phyloP scores from a whole-genome alignment of 64 coral and sea anemone species.

The Platygyra sinensis region DNA sequence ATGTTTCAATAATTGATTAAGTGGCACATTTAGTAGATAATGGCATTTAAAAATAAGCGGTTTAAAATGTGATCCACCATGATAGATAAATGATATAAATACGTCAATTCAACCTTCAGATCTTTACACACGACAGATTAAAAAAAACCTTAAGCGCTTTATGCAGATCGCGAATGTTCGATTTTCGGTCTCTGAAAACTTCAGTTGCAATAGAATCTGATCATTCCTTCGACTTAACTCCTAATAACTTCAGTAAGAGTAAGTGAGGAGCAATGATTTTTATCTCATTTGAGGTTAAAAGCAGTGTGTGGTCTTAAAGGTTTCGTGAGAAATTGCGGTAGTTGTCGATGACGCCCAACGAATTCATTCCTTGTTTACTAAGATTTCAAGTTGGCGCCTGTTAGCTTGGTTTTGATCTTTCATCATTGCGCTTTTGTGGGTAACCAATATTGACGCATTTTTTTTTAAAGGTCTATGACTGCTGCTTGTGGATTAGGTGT shows the following conservation, averaged over 20 bases:
- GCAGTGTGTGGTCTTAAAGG: slow-evolving; percentile 1
- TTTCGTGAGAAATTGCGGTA: slow-evolving; percentile 17
- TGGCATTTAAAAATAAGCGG: not conserved
- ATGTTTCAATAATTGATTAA: not conserved
- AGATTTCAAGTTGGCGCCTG: not conserved
- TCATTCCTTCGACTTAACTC: too few relatives aligned
- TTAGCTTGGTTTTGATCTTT: slow-evolving; percentile 4
- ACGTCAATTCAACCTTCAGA: not conserved
- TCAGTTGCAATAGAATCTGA: too few relatives aligned
- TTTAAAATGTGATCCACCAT: not conserved
- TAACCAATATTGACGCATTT: not conserved
- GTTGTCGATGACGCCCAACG: not conserved
- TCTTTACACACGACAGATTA: not conserved
- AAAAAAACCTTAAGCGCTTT: not conserved
- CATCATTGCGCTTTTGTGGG: not conserved
- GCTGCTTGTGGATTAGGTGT: not conserved
- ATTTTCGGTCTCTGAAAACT: not conserved
- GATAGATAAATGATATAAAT: slow-evolving; percentile 19
- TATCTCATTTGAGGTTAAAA: too few relatives aligned
- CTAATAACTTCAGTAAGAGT: too few relatives aligned
- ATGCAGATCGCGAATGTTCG: not conserved
- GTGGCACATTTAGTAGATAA: not conserved
- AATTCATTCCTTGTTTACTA: slow-evolving; percentile 22
- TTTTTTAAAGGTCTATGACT: not conserved
- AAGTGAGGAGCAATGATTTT: too few relatives aligned